Conservation (phyloP, 2,113 vertebrate species). For the Perca fluviatilis region DNA sequence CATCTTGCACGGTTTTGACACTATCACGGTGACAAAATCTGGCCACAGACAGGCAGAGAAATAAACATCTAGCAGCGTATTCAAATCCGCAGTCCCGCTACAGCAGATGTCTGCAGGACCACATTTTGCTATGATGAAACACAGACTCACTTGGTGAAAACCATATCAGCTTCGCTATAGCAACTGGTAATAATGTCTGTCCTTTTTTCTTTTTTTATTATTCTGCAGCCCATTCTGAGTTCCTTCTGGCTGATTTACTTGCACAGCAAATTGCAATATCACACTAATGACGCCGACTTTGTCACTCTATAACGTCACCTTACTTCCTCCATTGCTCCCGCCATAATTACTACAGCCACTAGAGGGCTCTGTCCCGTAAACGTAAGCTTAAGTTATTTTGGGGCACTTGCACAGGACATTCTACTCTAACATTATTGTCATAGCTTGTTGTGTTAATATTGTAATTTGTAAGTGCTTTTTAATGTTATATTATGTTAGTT, state of each 20-base stretch:
- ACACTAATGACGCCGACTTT: background rate
- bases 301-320: background rate
- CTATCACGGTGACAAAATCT: too few relatives aligned
- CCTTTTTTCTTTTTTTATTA: background rate
- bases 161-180: too few relatives aligned
- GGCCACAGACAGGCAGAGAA: too few relatives aligned
- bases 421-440: background rate
- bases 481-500: background rate
- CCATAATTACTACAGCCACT: background rate
- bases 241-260: background rate
- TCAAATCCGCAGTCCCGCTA: too few relatives aligned
- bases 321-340: background rate
- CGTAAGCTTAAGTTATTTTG: background rate
- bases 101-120: too few relatives aligned
- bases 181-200: background rate
- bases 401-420: background rate
- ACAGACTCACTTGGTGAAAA: too few relatives aligned
- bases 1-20: too few relatives aligned
- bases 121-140: too few relatives aligned
- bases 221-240: background rate
- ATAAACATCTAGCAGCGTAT: too few relatives aligned
- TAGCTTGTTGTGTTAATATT: background rate
- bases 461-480: background rate
- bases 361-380: background rate
- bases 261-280: background rate